Base-by-base conservation (phyloP, 2,888 invertebrate genomes). In the Andrena praecox region DNA sequence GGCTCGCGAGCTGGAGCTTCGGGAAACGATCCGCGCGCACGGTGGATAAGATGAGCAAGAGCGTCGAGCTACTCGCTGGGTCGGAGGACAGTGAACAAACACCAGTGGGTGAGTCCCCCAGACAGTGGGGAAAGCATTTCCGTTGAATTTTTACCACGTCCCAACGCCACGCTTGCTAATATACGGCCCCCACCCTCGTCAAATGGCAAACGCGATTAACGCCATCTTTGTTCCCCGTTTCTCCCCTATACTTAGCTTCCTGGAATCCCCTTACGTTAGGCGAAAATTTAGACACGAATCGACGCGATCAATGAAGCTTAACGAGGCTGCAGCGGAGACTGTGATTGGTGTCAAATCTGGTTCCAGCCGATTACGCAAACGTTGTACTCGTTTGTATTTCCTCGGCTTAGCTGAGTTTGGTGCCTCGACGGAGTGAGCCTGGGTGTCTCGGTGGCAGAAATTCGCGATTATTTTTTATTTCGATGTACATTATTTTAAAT, bases 61-160 rank as follows among this genome's bases (percentile, higher is more conserved):
- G 93, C 89, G 93, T 93, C 81, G 93, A 93, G 86, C 89, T 93
- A 81, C 93, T 93, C 84, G 91, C 93, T 85, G 92, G 91, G 85
- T 89, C 93, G 87, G 92, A 93, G 89, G 92, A 93, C 89, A 90
- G 89, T 87, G 92, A 92, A 86, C 90, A 85, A 80, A 84, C 83
- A 82, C 77, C 87, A 71, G 81, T 81, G 68, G 90, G 93, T 93
- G 83, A 91, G 89, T 87, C 70, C 24, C 12, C n/a, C 64, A 48
- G 24, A 16, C 42, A 42, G 42, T 42, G 56, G 56, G 56, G 24
- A 54, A 24, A 54, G 24, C 24, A 56, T 56, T 56, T 56, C 20
- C 56, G 3, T 24, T 52, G 52, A 20, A 52, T 52, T 0, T 20
- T 52, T 52, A 20, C 7, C 8, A 56, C 10, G 24, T 56, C 56